Percentiles rank a stretch among this genome's conserved stretches.
phyloP scores from a whole-genome alignment of 2,113 vertebrate species.

The cat (Felis catus) region DNA sequence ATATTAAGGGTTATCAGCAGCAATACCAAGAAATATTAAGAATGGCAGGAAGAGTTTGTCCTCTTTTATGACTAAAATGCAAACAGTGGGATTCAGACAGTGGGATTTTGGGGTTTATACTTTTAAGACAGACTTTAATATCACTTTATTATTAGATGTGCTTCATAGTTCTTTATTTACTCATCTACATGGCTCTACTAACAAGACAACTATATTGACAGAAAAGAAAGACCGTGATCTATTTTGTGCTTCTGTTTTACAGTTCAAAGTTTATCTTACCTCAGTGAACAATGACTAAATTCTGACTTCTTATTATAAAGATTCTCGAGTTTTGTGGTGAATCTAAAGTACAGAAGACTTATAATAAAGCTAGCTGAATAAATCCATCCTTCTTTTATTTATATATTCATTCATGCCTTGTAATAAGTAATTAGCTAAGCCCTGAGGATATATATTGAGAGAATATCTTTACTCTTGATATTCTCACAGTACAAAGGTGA shows the following conservation, averaged over 20 bases:
- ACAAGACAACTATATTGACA: background rate
- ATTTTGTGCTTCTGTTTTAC: background rate
- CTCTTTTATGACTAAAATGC: background rate
- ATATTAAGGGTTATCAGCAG: background rate
- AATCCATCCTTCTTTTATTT: background rate
- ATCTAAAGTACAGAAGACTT: background rate
- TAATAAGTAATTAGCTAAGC: background rate
- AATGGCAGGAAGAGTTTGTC: background rate
- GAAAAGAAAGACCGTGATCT: background rate
- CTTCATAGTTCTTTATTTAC: background rate
- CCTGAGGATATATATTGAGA: background rate
- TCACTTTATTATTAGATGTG: background rate
- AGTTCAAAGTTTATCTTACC: background rate
- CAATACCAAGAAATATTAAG: background rate
- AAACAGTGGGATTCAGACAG: background rate
- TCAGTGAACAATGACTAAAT: background rate
- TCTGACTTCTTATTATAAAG: background rate
- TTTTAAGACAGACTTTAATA: background rate
- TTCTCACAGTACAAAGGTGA: background rate
- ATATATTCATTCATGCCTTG: background rate
- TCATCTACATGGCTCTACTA: background rate
- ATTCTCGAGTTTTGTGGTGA: background rate
- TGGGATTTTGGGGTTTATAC: background rate
- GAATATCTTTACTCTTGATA: background rate
- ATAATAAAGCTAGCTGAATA: background rate